Evolutionary conservation across 2,888 invertebrate genomes (phyloP).

Genomic region (Tenthredo scrophulariae): DNA sequence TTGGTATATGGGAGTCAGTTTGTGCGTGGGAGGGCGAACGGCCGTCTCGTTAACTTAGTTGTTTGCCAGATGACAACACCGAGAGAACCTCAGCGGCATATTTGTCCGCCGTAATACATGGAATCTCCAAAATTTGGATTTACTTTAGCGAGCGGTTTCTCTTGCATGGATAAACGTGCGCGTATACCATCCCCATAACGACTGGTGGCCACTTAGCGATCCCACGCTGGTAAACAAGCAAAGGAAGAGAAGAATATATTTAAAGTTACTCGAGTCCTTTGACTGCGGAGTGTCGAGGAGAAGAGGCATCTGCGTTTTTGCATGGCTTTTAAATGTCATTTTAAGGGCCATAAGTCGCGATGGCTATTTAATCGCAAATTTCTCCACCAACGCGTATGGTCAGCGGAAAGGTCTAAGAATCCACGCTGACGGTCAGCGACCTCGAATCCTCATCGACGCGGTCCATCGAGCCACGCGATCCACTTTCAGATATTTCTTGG

Average conservation of each 20-base stretch:
- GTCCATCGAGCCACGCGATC: constrained; percentile 51
- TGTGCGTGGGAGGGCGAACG: constrained; percentile 44
- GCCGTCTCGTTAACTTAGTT: constrained; percentile 45
- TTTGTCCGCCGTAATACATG: constrained; percentile 42
- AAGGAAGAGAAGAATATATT: neutral
- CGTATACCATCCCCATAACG: constrained; percentile 9
- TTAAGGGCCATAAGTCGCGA: neutral
- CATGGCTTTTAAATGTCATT: neutral
- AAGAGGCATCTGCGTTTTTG: neutral
- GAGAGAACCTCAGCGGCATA: constrained; percentile 51
- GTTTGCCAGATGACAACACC: constrained; percentile 50
- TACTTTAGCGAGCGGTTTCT: constrained; percentile 52
- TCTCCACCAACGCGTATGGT: neutral
- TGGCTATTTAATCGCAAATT: too few species aligned
- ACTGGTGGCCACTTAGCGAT: constrained; percentile 50
- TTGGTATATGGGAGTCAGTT: neutral
- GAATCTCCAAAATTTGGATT: constrained; percentile 47
- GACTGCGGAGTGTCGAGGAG: neutral
- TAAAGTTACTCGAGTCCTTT: neutral
- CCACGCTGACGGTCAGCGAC: constrained; percentile 34
- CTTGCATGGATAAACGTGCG: neutral
- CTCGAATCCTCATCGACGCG: constrained; percentile 46
- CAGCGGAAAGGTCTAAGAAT: constrained; percentile 19
- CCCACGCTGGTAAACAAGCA: constrained; percentile 50
- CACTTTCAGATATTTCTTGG: constrained; percentile 39